Evolutionary conservation across 2,113 vertebrate species (phyloP).

Genomic region (Lampris incognitus): DNA sequence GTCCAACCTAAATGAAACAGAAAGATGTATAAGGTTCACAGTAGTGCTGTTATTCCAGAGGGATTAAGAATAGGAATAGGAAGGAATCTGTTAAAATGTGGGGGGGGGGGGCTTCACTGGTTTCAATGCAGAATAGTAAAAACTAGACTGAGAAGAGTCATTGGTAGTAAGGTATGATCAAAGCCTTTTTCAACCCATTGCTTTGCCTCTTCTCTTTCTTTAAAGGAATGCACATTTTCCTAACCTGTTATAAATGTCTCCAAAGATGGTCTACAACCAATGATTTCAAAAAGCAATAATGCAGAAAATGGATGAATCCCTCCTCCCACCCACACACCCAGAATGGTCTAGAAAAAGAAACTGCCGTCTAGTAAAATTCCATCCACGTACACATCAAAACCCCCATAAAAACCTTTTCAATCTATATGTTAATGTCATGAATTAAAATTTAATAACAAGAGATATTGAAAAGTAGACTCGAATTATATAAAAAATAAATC

Average conservation of each 20-base stretch:
- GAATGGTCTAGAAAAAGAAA: slow-evolving; percentile 77
- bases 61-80: slow-evolving; percentile 73
- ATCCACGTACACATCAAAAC: slow-evolving; percentile 78
- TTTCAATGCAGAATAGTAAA: slow-evolving; percentile 71
- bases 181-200: slow-evolving; percentile 66
- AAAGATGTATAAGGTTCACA: slow-evolving; percentile 70
- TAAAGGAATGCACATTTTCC: slow-evolving; percentile 76
- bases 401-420: slow-evolving; percentile 96
- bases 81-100: slow-evolving; percentile 65
- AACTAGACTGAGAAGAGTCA: slow-evolving; percentile 48
- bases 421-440: slow-evolving; percentile 99
- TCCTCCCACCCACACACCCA: slow-evolving; percentile 48
- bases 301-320: slow-evolving; percentile 75
- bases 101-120: slow-evolving; percentile 54
- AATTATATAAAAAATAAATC: slow-evolving; percentile 99
- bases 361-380: slow-evolving; percentile 83
- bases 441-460: slow-evolving; percentile 99
- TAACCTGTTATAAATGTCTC: slow-evolving; percentile 77
- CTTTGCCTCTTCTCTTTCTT: slow-evolving; percentile 68
- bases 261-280: slow-evolving; percentile 72
- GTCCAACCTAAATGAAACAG: slow-evolving; percentile 69
- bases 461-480: slow-evolving; percentile 99
- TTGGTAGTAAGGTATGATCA: slow-evolving; percentile 49
- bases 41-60: slow-evolving; percentile 72
- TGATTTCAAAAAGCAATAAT: slow-evolving; percentile 81